Evolutionary conservation across 2,888 invertebrate genomes (phyloP), one percentile per base, ranked within the genome.

Genomic region (Lottia gigantea): DNA sequence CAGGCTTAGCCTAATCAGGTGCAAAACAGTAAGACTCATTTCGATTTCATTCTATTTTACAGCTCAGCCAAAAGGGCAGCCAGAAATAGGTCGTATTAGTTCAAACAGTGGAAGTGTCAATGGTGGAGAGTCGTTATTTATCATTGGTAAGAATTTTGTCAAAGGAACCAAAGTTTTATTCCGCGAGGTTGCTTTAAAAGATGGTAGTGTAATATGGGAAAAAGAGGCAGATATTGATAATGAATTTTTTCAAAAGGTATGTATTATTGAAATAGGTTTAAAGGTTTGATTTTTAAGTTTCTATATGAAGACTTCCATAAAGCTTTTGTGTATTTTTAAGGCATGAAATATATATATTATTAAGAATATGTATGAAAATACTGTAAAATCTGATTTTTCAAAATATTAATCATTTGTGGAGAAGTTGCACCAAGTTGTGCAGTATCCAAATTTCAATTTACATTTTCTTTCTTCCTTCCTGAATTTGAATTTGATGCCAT

Each of bases 41-140:
- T 6, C 7, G 1, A 8, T 40, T 40, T 40, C 40, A 4, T 40
- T 40, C 7, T 40, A 68, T 62, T 16, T 77, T 80, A 63, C 80
- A 90, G 90, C 89, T 46, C 90, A 90, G 74, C 90, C 90, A 4
- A 82, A 89, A 67, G 90, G 90, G 23, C 85, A 85, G 66, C 90
- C 90, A 47, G 90, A 90, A 75, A 86, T 90, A 47, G 83, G 84
- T 71, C 84, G 87, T 72, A 86, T 86, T 82, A 90, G 89, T 63
- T 71, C 86, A 64, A 71, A 70, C 6, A 79, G 82, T 49, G 77
- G 80, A 19, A 71, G 79, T 4, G 81, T 83, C 0, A 71, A 74
- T 23, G 90, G 90, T 16, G 88, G 88, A 15, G 78, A 81, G 45
- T 89, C 89, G 46, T 76, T 90, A 64, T 89, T 89, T 75, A 87